Base-by-base conservation (phyloP, 2,113 vertebrate species). In the Oreochromis tanganicae region DNA sequence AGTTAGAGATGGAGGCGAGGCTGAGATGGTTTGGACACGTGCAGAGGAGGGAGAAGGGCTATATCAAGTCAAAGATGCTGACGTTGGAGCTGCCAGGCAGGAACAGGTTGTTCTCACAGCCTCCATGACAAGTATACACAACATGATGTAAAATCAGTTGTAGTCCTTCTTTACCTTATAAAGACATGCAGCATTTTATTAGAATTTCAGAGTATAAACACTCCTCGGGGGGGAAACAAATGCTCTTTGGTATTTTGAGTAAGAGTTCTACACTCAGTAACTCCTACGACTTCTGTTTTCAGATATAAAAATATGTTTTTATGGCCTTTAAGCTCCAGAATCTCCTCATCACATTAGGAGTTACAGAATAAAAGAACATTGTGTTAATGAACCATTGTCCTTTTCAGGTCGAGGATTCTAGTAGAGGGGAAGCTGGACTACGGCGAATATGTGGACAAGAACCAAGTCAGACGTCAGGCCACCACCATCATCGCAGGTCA, bases 361-460 rank as follows among this genome's bases (percentile, higher is more conserved):
- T 78, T 32, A 50, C 9, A 78, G 16, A 78, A 50, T 78, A 50
- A 19, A 43, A 17, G 34, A 55, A 55, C 59, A 17, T 38, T 5
- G 4, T 61, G 11, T 4, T 1, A 50, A 48, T 46, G 43, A 71
- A 3, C 19, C 5, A 4, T 66, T 9, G 4, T 38, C 12, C 56
- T 16, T 12, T 71, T 8, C 85, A 99, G 99, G 50, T 91, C 98
- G 32, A 96, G 99, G 73, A 81, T 99, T 71, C 97, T 96, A 0
- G 97, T 99, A 34, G 98, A 99, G 94, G 99, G 99, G 9, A 99
- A 99, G 89, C 93, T 99, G 80, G 99, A 99, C 92, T 99, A 99
- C 11, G 98, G 98, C 2, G 99, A 99, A 92, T 99, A 99, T 4
- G 96, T 96, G 6, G 99, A 99, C 92, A 99, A 98, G 91, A 99